Percentiles rank a stretch among this genome's conserved stretches.
Evolutionary conservation across 2,888 invertebrate genomes (phyloP).

Genomic region (Crematogaster levior): DNA sequence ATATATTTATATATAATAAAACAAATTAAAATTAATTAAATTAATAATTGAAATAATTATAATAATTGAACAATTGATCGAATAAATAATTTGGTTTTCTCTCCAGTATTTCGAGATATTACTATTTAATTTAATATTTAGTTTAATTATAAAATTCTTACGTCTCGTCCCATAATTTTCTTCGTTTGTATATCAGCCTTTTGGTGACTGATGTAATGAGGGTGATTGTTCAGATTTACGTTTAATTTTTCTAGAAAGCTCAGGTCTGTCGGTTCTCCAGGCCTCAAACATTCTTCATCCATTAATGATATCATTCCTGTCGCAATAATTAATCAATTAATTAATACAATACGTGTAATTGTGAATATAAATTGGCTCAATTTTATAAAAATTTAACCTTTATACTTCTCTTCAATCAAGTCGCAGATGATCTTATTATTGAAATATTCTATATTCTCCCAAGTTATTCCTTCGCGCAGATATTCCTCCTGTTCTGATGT

Average conservation of each 20-base stretch:
- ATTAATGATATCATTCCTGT: conserved; percentile 92
- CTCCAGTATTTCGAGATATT: background rate
- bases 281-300: conserved; percentile 97
- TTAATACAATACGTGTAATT: background rate
- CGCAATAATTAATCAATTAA: background rate
- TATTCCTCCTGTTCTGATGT: conserved; percentile 98
- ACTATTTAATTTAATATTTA: conserved; percentile 11
- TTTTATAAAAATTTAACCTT: conserved; percentile 87
- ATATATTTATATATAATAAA: background rate
- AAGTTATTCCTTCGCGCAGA: conserved; percentile 95
- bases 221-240: conserved; percentile 90
- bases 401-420: conserved; percentile 95
- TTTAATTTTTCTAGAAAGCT: conserved; percentile 94
- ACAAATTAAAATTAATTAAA: background rate
- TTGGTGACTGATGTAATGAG: conserved; percentile 94
- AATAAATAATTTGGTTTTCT: background rate
- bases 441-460: conserved; percentile 95
- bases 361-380: background rate
- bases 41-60: background rate
- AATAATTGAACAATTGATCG: too few relatives aligned
- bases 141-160: conserved; percentile 83
- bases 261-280: conserved; percentile 94
- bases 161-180: conserved; percentile 94
- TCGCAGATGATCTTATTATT: conserved; percentile 98
- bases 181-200: conserved; percentile 92